phyloP scores from a whole-genome alignment of 1,140 invertebrate genomes.

The Drosophila albomicans region DNA sequence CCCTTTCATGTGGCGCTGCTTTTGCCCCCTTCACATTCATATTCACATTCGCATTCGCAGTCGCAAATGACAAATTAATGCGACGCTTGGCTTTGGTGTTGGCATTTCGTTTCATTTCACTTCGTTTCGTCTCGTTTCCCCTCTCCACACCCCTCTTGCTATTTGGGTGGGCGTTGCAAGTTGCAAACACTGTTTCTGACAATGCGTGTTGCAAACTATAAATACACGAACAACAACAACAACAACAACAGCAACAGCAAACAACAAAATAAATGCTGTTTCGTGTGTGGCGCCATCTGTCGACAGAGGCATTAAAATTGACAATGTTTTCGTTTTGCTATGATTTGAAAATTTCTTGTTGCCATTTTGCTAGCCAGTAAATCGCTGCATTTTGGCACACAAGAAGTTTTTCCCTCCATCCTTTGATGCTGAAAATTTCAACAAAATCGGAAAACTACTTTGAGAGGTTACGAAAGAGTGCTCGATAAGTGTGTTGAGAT shows the following conservation, averaged over 20 bases:
- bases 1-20: conserved; percentile 31
- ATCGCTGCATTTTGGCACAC: too few relatives aligned
- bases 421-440: too few relatives aligned
- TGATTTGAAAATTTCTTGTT: too few relatives aligned
- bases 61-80: conserved; percentile 80
- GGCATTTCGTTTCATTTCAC: conserved; percentile 20
- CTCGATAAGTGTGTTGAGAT: not conserved
- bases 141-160: conserved; percentile 1
- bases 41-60: not conserved
- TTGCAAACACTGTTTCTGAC: conserved; percentile 58
- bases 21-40: not conserved
- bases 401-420: too few relatives aligned
- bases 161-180: conserved; percentile 26
- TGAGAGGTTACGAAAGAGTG: not conserved
- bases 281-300: conserved; percentile 30
- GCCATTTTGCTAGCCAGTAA: too few relatives aligned
- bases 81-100: conserved; percentile 52
- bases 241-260: too few relatives aligned
- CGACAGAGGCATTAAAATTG: not conserved
- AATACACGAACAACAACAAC: conserved; percentile 3
- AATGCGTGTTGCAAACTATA: conserved; percentile 38
- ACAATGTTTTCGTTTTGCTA: not conserved
- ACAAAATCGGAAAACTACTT: not conserved
- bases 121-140: conserved; percentile 7
- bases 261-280: not conserved